A percentile compares a stretch with the other conserved stretches of the same genome.
Evolutionary conservation across 2,113 vertebrate species (phyloP).

Genomic region (Sprattus sprattus): DNA sequence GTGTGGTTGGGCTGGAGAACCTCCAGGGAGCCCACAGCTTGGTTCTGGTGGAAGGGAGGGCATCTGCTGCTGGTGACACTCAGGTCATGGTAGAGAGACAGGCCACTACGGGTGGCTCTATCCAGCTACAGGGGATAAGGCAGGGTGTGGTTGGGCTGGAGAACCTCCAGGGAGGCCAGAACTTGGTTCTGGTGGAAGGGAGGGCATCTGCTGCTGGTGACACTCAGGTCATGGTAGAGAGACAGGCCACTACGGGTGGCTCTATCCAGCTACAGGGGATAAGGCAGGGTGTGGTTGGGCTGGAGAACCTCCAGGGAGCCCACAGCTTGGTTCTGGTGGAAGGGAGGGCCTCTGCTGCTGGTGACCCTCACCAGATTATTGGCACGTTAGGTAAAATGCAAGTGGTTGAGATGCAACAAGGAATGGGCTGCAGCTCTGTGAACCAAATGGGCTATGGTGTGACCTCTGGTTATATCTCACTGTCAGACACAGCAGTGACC

Average conservation of each 20-base stretch:
- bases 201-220: constrained; percentile 50
- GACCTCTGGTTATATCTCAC: neutral
- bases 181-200: constrained; percentile 1
- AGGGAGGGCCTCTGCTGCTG: constrained; percentile 45
- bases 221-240: too few relatives aligned
- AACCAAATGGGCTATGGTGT: neutral
- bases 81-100: constrained; percentile 66
- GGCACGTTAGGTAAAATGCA: constrained; percentile 36
- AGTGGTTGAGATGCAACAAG: neutral
- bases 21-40: too few relatives aligned
- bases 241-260: constrained; percentile 16
- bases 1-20: too few relatives aligned
- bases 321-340: constrained; percentile 20
- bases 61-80: too few relatives aligned
- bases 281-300: constrained; percentile 35
- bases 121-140: constrained; percentile 11
- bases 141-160: constrained; percentile 28
- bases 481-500: neutral
- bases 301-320: constrained; percentile 8
- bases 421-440: neutral
- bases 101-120: neutral
- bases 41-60: too few relatives aligned
- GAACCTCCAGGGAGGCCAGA: constrained; percentile 20
- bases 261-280: neutral
- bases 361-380: constrained; percentile 28